A percentile compares a stretch with the other conserved stretches of the same genome.
Evolutionary conservation across 2,888 invertebrate species (phyloP).

Genomic region (Rhabditophanes sp.): DNA sequence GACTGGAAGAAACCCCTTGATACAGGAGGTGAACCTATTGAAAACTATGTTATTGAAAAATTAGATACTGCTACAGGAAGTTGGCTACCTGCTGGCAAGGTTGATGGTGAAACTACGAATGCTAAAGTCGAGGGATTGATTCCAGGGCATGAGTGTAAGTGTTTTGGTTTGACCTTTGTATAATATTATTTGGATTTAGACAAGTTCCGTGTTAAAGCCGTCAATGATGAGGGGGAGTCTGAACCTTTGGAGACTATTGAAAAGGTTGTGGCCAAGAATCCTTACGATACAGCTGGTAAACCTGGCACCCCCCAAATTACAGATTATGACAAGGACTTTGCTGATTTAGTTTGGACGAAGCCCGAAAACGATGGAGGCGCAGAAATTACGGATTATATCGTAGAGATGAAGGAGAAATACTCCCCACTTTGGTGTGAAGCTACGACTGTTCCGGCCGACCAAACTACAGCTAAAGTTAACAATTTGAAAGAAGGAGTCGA

Average conservation of each 20-base stretch:
- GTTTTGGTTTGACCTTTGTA: too few relatives aligned
- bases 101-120: constrained; percentile 27
- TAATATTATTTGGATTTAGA: too few relatives aligned
- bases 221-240: constrained; percentile 91
- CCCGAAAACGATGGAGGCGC: constrained; percentile 42
- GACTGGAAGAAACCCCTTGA: constrained; percentile 56
- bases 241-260: constrained; percentile 79
- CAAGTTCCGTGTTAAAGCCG: constrained; percentile 76
- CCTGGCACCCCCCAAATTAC: constrained; percentile 69
- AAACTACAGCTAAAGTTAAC: constrained; percentile 43
- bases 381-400: constrained; percentile 43
- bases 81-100: constrained; percentile 85
- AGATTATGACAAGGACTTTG: constrained; percentile 61
- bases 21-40: constrained; percentile 65
- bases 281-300: constrained; percentile 75
- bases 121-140: constrained; percentile 69
- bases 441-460: constrained; percentile 36
- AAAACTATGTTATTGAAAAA: constrained; percentile 86
- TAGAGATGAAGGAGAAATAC: constrained; percentile 45
- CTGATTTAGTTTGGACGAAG: constrained; percentile 35
- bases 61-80: constrained; percentile 87
- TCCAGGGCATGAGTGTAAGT: constrained; percentile 81
- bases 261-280: constrained; percentile 78
- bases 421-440: constrained; percentile 42
- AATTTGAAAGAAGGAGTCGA: constrained; percentile 43